Percentiles rank a stretch among this genome's conserved stretches.
phyloP scores from a whole-genome alignment of 2,797 vertebrate species.

The Apodemus agrarius region DNA sequence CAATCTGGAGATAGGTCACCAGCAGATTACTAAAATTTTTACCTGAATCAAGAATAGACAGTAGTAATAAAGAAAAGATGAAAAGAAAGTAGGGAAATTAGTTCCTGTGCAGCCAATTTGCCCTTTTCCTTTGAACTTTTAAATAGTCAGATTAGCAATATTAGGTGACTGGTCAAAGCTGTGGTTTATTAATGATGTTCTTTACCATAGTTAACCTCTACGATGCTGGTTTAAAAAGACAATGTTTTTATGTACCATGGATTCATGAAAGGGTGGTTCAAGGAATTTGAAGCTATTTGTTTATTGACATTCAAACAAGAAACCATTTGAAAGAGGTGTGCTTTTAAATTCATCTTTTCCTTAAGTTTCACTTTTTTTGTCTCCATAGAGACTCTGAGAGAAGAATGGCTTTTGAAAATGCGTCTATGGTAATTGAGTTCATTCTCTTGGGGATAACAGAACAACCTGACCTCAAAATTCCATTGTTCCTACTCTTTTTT shows the following conservation, averaged over 20 bases:
- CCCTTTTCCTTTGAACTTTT: neutral
- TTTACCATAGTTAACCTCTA: neutral
- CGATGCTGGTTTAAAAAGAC: neutral
- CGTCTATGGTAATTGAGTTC: constrained; percentile 21
- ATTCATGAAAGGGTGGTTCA: neutral
- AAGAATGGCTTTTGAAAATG: neutral
- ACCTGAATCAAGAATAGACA: neutral
- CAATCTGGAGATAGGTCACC: neutral
- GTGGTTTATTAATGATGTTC: too few species aligned
- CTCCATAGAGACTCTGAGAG: neutral
- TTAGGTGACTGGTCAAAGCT: neutral
- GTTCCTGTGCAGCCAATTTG: neutral
- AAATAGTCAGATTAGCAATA: neutral
- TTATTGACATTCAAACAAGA: too few species aligned
- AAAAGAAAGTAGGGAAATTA: neutral
- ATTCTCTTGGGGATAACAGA: neutral
- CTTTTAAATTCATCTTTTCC: too few species aligned
- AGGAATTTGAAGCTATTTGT: neutral
- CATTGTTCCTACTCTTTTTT: neutral
- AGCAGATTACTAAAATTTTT: neutral
- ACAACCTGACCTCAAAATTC: neutral
- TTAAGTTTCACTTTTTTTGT: neutral
- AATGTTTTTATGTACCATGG: too few species aligned
- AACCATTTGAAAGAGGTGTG: neutral
- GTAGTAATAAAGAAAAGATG: neutral